phyloP scores from a whole-genome alignment of 2,113 vertebrate species.

The Fulmarus glacialis region DNA sequence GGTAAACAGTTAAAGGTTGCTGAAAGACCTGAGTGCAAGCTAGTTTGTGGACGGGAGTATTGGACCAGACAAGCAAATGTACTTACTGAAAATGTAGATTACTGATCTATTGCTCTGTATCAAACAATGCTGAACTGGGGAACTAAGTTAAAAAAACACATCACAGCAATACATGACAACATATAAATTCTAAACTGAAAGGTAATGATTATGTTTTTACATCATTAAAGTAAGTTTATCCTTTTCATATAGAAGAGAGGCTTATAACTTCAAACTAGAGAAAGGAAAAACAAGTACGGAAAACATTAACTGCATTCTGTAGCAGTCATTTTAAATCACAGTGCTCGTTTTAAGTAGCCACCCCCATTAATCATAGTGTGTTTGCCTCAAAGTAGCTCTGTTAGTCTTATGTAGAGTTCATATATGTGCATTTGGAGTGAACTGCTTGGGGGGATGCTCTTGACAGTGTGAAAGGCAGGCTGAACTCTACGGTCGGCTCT shows the following conservation, averaged over 20 bases:
- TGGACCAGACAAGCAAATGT: neutral
- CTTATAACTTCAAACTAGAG: neutral
- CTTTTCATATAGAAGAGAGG: neutral
- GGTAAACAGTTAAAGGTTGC: neutral
- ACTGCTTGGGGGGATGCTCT: neutral
- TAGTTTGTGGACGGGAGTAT: neutral
- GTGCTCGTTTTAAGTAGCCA: neutral
- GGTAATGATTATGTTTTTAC: neutral
- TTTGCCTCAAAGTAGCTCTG: neutral
- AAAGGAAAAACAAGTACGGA: neutral
- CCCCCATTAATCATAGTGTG: neutral
- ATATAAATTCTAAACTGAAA: neutral
- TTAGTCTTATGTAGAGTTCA: neutral
- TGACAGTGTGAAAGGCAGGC: neutral
- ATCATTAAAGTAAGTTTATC: neutral
- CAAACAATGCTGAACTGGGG: neutral
- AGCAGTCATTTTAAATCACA: neutral
- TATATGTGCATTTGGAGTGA: neutral
- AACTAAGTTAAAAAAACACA: neutral
- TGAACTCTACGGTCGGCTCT: neutral
- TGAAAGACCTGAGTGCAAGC: neutral
- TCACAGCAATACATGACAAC: neutral
- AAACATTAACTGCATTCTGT: neutral
- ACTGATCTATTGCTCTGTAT: neutral
- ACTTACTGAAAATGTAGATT: neutral